Conservation (phyloP, 2,797 vertebrate genomes). For the Botia almorhae region DNA sequence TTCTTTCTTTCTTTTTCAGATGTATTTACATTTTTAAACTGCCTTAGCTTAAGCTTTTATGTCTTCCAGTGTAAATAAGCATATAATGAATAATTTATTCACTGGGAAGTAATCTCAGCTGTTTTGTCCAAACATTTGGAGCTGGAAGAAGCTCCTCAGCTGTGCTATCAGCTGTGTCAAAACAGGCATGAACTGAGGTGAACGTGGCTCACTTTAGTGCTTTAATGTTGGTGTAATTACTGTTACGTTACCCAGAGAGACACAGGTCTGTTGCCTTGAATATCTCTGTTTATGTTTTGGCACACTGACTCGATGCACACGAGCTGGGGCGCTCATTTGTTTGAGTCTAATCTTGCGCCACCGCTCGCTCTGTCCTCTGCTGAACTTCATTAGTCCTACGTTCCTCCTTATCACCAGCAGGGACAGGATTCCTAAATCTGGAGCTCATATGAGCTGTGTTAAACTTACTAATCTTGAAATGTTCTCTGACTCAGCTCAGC, state of each 20-base stretch:
- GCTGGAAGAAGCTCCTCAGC: background rate
- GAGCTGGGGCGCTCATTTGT: background rate
- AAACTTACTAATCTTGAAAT: constrained; percentile 5
- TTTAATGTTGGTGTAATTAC: constrained; percentile 31
- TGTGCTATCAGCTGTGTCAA: constrained; percentile 32
- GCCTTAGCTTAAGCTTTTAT: background rate
- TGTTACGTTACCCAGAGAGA: constrained; percentile 1
- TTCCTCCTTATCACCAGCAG: constrained; percentile 5
- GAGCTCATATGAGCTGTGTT: background rate
- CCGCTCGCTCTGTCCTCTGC: background rate
- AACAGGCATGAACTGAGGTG: background rate
- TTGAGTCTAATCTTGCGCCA: constrained; percentile 14
- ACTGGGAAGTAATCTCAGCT: background rate
- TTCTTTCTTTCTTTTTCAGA: too few species aligned
- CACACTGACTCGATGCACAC: background rate
- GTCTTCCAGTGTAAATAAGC: background rate
- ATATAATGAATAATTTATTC: background rate
- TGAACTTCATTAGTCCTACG: constrained; percentile 6
- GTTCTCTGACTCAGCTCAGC: constrained; percentile 10
- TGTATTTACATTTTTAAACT: background rate
- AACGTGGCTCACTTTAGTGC: constrained; percentile 18
- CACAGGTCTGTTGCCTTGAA: constrained; percentile 2
- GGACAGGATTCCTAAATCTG: constrained; percentile 25
- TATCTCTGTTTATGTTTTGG: constrained; percentile 23
- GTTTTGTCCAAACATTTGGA: background rate